A percentile compares a stretch with the other conserved stretches of the same genome.
Evolutionary conservation across 2,888 invertebrate species (phyloP).

Genomic region (Amiota mariae): DNA sequence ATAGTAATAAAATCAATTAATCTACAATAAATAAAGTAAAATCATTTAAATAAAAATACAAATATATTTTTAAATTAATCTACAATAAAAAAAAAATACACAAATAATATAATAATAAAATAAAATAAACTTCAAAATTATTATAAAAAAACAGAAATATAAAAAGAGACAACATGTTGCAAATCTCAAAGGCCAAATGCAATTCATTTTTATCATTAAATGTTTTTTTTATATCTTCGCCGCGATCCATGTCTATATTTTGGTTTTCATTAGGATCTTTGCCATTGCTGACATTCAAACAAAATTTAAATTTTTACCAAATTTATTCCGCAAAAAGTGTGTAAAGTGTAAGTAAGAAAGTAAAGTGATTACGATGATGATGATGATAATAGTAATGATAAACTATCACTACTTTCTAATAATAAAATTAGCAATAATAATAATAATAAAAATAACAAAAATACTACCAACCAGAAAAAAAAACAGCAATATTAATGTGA

Average conservation of each 20-base stretch:
- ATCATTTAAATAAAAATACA: constrained; percentile 20
- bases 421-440: constrained; percentile 20
- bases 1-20: background rate
- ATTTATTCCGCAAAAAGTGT: no score
- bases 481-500: constrained; percentile 13
- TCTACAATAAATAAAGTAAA: constrained; percentile 22
- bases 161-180: constrained; percentile 23
- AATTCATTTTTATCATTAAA: no score
- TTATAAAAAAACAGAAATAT: constrained; percentile 1
- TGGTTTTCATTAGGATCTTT: no score
- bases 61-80: background rate
- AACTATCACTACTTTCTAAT: no score
- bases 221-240: no score
- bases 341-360: no score
- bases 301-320: no score
- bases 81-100: constrained; percentile 14
- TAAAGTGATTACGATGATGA: no score
- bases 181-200: constrained; percentile 46
- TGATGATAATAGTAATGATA: no score
- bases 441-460: constrained; percentile 28
- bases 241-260: no score
- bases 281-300: no score
- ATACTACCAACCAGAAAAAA: constrained; percentile 24
- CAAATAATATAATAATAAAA: constrained; percentile 30
- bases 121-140: background rate